phyloP scores from a whole-genome alignment of 2,113 vertebrate genomes.

The Gymnobelideus leadbeateri region DNA sequence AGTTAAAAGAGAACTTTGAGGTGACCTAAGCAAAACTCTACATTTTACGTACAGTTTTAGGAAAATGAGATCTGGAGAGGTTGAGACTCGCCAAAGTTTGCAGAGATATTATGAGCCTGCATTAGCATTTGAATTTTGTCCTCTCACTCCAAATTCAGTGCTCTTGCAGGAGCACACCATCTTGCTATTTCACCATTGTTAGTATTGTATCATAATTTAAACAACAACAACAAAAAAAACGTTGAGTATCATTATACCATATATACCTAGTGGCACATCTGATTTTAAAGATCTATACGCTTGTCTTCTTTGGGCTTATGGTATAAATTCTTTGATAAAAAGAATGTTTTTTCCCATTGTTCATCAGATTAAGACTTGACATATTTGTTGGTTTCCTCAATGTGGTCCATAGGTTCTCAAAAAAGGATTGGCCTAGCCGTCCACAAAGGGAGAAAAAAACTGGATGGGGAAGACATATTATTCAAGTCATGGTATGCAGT shows the following conservation, averaged over 20 bases:
- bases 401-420: not conserved
- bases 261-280: not conserved
- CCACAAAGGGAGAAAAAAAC: not conserved
- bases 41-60: not conserved
- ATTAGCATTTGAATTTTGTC: not conserved
- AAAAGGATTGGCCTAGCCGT: not conserved
- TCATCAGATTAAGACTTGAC: not conserved
- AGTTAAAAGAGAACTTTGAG: not conserved
- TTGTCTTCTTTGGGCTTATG: not conserved
- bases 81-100: not conserved
- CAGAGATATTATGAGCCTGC: not conserved
- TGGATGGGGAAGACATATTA: not conserved
- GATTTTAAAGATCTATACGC: not conserved
- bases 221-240: too few relatives aligned
- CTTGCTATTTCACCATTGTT: not conserved
- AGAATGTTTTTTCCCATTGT: not conserved
- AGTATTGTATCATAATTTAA: not conserved
- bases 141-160: not conserved
- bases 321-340: not conserved
- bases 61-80: not conserved
- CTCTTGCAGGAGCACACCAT: not conserved
- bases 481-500: not conserved
- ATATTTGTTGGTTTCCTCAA: not conserved
- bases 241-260: not conserved
- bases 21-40: not conserved